Evolutionary conservation across 2,113 vertebrate genomes (phyloP).

Genomic region (Oryctolagus cuniculus): DNA sequence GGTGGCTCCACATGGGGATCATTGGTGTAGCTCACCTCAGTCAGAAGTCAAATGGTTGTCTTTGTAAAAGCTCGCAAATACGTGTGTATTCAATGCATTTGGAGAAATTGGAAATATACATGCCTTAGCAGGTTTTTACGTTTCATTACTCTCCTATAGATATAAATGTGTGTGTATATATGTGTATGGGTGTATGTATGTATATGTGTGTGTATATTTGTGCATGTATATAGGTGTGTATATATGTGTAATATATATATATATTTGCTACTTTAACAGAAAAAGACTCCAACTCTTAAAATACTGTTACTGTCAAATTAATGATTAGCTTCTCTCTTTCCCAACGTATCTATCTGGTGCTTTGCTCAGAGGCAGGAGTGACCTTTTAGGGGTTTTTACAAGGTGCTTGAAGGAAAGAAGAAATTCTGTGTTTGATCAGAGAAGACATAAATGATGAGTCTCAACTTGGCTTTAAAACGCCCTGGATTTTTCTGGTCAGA

Average conservation of each 20-base stretch:
- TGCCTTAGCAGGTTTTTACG: neutral
- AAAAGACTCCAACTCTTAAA: neutral
- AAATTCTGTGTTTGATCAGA: slow-evolving; percentile 33
- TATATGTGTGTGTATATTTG: neutral
- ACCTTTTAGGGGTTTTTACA: slow-evolving; percentile 42
- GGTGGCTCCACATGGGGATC: slow-evolving; percentile 20
- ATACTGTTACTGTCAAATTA: neutral
- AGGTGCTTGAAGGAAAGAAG: neutral
- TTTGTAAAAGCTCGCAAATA: slow-evolving; percentile 41
- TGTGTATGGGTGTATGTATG: neutral
- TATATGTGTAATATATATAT: neutral
- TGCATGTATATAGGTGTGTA: neutral
- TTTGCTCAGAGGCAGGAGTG: slow-evolving; percentile 49
- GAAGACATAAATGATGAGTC: slow-evolving; percentile 5
- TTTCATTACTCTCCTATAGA: neutral
- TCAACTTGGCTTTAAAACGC: neutral
- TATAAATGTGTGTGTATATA: neutral
- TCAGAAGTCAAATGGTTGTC: slow-evolving; percentile 64
- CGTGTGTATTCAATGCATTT: slow-evolving; percentile 41
- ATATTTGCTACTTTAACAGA: slow-evolving; percentile 47
- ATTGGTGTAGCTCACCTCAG: slow-evolving; percentile 36
- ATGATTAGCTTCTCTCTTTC: slow-evolving; percentile 26
- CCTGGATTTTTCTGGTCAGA: neutral
- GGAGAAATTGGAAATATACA: slow-evolving; percentile 34
- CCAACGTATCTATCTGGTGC: slow-evolving; percentile 28